phyloP scores from a whole-genome alignment of 2,113 vertebrate genomes.

The Camelus dromedarius region DNA sequence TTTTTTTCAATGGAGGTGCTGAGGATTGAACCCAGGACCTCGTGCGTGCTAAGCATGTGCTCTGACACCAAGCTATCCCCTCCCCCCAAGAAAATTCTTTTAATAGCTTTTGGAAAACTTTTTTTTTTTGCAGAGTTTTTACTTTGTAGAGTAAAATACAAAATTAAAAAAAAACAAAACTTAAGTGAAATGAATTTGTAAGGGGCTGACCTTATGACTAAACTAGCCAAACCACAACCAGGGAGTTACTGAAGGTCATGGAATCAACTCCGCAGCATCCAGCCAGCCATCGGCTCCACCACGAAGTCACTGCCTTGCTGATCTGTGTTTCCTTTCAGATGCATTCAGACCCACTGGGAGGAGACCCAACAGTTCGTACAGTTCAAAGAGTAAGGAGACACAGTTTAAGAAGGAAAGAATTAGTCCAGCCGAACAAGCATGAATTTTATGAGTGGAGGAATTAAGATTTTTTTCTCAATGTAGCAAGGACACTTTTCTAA shows the following conservation, averaged over 20 bases:
- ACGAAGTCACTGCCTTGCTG: rapidly evolving
- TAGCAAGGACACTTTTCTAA: not conserved
- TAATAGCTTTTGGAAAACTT: not conserved
- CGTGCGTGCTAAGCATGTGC: too few relatives aligned
- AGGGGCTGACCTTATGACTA: not conserved
- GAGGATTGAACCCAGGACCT: too few relatives aligned
- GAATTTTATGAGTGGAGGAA: not conserved
- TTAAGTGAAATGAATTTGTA: not conserved
- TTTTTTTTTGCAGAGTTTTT: not conserved
- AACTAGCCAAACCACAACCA: not conserved
- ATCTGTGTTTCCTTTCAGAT: not conserved
- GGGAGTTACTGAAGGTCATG: rapidly evolving
- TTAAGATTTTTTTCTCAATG: too few relatives aligned
- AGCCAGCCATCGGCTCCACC: rapidly evolving
- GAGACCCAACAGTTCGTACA: not conserved
- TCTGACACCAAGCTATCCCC: too few relatives aligned
- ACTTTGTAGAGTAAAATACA: not conserved
- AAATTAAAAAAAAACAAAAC: not conserved
- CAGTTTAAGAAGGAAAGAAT: not conserved
- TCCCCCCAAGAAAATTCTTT: too few relatives aligned
- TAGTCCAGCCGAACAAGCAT: not conserved
- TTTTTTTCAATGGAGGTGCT: too few relatives aligned
- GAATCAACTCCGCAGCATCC: rapidly evolving
- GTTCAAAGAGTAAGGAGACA: not conserved
- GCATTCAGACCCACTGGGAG: not conserved